These are phyloP conservation scores for Myrmophylax atrothorax DNA, from an alignment of 2,113 vertebrate species.

Conservation along the genomic window DNA sequence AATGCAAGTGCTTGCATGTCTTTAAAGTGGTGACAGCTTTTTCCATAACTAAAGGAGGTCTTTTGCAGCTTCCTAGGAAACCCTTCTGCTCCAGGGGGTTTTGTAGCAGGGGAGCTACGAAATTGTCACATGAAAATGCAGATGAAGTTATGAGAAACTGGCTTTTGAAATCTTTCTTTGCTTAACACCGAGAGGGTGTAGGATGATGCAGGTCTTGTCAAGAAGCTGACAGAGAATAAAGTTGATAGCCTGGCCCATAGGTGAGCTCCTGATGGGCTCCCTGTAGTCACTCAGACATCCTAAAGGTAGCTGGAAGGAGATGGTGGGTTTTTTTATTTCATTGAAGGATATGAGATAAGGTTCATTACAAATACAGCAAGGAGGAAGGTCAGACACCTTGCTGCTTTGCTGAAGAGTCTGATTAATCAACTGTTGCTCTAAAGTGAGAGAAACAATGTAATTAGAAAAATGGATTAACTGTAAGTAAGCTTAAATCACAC, in stretches of 20 bases:
- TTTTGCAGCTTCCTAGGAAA: not conserved
- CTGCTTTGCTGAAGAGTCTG: not conserved
- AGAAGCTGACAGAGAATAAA: not conserved
- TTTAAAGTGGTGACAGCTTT: not conserved
- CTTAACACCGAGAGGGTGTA: not conserved
- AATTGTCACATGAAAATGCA: not conserved
- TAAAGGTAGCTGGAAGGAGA: not conserved
- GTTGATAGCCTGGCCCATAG: not conserved
- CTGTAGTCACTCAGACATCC: not conserved
- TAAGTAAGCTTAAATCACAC: not conserved
- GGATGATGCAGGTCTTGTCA: not conserved
- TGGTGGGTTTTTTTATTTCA: not conserved
- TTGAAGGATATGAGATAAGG: not conserved
- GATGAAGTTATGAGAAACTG: not conserved
- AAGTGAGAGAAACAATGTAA: constrained; percentile 35
- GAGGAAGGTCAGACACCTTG: constrained; percentile 16
- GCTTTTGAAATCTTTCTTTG: not conserved
- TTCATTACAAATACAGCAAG: not conserved
- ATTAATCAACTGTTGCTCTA: constrained; percentile 53
- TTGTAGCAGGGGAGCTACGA: not conserved
- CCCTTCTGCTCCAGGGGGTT: not conserved
- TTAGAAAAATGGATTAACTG: constrained; percentile 53
- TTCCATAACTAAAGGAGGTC: not conserved
- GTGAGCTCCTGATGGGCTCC: not conserved
- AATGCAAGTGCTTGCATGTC: not conserved